These are phyloP conservation scores for Gnathonemus longibarbis DNA, from an alignment of 2,113 vertebrate genomes.

Conservation along the genomic window DNA sequence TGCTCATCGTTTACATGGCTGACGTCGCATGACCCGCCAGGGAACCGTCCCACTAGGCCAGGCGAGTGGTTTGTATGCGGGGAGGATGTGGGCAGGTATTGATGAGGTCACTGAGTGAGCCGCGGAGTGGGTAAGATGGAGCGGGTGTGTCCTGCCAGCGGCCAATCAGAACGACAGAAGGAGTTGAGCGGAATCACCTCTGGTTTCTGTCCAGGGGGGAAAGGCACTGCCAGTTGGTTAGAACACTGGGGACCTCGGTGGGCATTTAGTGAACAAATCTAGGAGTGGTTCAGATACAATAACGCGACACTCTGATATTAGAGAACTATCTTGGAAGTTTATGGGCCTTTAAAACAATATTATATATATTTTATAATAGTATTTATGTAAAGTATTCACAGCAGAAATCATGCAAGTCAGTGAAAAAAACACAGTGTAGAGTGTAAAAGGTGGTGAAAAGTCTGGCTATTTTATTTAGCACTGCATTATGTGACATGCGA, in stretches of 20 bases:
- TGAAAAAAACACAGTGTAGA: background rate
- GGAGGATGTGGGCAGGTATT: background rate
- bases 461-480: background rate
- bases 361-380: background rate
- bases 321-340: conserved; percentile 29
- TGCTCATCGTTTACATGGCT: background rate
- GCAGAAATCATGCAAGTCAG: background rate
- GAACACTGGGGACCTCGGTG: background rate
- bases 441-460: background rate
- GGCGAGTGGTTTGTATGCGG: background rate
- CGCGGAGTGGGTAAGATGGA: background rate
- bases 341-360: conserved; percentile 7
- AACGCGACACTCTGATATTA: background rate
- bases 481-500: background rate
- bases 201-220: background rate
- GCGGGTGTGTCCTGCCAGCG: background rate
- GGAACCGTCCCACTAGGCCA: background rate
- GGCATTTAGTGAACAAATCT: background rate
- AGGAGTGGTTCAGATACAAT: conserved; percentile 21
- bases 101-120: too few relatives aligned
- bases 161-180: background rate
- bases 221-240: background rate
- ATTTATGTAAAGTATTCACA: conserved; percentile 18
- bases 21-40: background rate
- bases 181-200: background rate